phyloP scores from a whole-genome alignment of 2,888 invertebrate species.

The Synergus itoensis region DNA sequence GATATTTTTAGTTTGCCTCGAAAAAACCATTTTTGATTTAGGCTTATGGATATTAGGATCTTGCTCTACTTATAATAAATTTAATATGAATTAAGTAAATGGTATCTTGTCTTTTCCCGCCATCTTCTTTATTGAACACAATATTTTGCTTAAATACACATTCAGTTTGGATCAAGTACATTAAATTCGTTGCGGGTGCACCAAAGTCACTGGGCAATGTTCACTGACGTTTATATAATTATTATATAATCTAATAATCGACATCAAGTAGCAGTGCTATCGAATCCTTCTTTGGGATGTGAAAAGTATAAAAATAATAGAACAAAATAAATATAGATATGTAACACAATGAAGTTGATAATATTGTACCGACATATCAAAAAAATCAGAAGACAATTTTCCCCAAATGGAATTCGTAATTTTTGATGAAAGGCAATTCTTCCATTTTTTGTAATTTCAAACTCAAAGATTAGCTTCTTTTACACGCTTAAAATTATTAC shows the following conservation, averaged over 20 bases:
- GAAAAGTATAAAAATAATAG: constrained; percentile 29
- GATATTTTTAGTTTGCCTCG: constrained; percentile 37
- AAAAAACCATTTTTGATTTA: constrained; percentile 46
- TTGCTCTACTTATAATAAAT: constrained; percentile 50
- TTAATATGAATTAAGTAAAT: constrained; percentile 45
- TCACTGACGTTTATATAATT: not conserved
- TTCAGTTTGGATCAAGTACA: constrained; percentile 4
- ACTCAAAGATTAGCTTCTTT: no score
- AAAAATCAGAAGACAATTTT: no score
- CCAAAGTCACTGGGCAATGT: constrained; percentile 5
- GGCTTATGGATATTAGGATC: constrained; percentile 44
- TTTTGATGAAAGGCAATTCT: no score
- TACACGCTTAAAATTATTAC: no score
- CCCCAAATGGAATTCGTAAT: no score
- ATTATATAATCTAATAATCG: constrained; percentile 1
- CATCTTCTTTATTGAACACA: constrained; percentile 20
- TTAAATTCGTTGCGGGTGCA: constrained; percentile 18
- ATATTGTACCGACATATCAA: no score
- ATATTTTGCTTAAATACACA: constrained; percentile 13
- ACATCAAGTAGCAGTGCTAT: constrained; percentile 23
- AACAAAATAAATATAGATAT: constrained; percentile 28
- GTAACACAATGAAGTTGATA: not conserved
- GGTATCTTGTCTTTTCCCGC: not conserved
- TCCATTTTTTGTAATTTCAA: no score
- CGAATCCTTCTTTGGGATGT: constrained; percentile 15